Evolutionary conservation across 1,140 invertebrate species (phyloP).

Genomic region (Trichoplusia ni): DNA sequence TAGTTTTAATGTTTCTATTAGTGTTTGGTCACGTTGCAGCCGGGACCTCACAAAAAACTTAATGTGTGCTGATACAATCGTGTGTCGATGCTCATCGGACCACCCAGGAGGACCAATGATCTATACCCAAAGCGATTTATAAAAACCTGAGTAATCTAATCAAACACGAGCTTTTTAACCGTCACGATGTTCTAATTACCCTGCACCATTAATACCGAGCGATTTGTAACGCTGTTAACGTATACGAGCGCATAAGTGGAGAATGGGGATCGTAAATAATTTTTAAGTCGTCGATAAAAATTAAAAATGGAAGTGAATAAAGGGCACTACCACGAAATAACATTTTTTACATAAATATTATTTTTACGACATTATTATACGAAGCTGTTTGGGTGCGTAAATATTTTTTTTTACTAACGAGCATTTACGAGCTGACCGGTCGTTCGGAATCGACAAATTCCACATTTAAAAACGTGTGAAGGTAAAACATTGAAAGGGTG

Average conservation of each 20-base stretch:
- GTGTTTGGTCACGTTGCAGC: conserved; percentile 43
- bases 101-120: conserved; percentile 53
- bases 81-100: conserved; percentile 45
- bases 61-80: conserved; percentile 59
- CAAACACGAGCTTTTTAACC: conserved; percentile 33
- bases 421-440: conserved; percentile 66
- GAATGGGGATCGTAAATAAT: conserved; percentile 44
- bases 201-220: conserved; percentile 24
- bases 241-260: conserved; percentile 15
- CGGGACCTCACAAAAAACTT: conserved; percentile 52
- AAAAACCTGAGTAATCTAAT: conserved; percentile 40
- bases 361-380: conserved; percentile 77
- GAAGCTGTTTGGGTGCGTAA: conserved; percentile 44
- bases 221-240: conserved; percentile 34
- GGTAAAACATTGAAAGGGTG: conserved; percentile 70
- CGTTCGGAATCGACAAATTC: conserved; percentile 63
- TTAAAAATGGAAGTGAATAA: conserved; percentile 17
- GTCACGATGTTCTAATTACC: conserved; percentile 48
- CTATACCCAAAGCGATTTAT: conserved; percentile 39
- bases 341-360: conserved; percentile 64
- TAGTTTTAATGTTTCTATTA: conserved; percentile 40
- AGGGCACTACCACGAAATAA: conserved; percentile 5
- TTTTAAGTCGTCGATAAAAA: conserved; percentile 50
- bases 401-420: conserved; percentile 53
- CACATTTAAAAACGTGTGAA: conserved; percentile 76